Evolutionary conservation across 2,888 invertebrate genomes (phyloP).

Genomic region (Thera britannica): DNA sequence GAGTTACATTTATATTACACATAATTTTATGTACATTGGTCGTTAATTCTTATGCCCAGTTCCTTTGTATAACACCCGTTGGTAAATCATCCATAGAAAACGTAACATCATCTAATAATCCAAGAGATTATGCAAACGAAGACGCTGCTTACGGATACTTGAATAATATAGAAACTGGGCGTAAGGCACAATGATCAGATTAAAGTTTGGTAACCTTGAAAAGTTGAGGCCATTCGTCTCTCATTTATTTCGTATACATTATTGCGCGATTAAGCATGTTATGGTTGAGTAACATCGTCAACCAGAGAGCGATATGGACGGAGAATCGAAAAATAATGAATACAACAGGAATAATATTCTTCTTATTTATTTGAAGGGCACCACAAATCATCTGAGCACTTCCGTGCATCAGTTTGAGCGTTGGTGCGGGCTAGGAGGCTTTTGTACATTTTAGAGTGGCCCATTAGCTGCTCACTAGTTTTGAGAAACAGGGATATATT

Average conservation of each 20-base stretch:
- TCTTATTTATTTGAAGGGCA: no score
- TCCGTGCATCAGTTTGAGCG: no score
- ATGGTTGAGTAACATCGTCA: not conserved
- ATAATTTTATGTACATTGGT: not conserved
- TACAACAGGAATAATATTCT: no score
- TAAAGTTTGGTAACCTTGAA: not conserved
- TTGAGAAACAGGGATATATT: no score
- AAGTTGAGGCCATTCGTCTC: not conserved
- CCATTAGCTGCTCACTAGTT: no score
- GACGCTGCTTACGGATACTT: not conserved
- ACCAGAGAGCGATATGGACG: not conserved
- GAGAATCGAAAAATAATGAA: not conserved
- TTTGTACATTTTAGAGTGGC: no score
- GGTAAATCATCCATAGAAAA: not conserved
- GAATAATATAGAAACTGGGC: not conserved
- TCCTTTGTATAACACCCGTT: not conserved
- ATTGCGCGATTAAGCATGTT: not conserved
- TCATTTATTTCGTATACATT: not conserved
- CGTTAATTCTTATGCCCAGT: not conserved
- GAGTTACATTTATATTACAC: constrained; percentile 38
- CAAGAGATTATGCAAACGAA: not conserved
- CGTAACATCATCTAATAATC: no score
- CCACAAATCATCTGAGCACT: no score
- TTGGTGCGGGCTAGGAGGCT: no score
- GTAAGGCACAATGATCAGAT: not conserved